phyloP scores from a whole-genome alignment of 2,888 invertebrate species.

The Herminia tarsipennalis region DNA sequence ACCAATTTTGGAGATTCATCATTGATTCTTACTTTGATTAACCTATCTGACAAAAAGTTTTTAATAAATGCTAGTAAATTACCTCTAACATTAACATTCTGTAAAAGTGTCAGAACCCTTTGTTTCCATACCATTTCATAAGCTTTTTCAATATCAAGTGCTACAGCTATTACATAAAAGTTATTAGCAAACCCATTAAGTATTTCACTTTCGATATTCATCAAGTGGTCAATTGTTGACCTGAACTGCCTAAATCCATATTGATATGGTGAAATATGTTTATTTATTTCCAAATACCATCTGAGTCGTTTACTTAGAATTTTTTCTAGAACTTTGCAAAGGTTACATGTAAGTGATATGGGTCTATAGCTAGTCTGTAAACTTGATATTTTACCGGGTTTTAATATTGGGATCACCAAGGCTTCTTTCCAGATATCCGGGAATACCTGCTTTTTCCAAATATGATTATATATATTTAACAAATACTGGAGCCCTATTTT shows the following conservation, averaged over 20 bases:
- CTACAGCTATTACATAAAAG: conserved; percentile 12
- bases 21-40: conserved; percentile 1
- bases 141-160: conserved; percentile 23
- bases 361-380: too few species aligned
- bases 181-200: conserved; percentile 19
- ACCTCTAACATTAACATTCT: background rate
- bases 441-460: conserved; percentile 19
- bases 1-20: background rate
- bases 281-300: conserved; percentile 16
- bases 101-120: conserved; percentile 9
- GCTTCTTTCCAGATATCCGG: conserved; percentile 27
- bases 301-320: conserved; percentile 20
- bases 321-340: conserved; percentile 29
- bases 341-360: too few species aligned
- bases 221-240: conserved; percentile 21
- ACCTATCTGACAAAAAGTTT: conserved; percentile 1
- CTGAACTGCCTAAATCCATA: conserved; percentile 23
- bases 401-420: conserved; percentile 25
- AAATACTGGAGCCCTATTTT: conserved; percentile 12
- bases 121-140: conserved; percentile 21
- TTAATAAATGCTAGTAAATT: background rate
- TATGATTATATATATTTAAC: conserved; percentile 7
- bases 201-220: conserved; percentile 11
- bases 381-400: conserved; percentile 18
- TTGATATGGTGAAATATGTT: conserved; percentile 13